A percentile compares a stretch with the other conserved stretches of the same genome.
Conservation (phyloP, 2,797 vertebrate species). For the Pangasius djambal region DNA sequence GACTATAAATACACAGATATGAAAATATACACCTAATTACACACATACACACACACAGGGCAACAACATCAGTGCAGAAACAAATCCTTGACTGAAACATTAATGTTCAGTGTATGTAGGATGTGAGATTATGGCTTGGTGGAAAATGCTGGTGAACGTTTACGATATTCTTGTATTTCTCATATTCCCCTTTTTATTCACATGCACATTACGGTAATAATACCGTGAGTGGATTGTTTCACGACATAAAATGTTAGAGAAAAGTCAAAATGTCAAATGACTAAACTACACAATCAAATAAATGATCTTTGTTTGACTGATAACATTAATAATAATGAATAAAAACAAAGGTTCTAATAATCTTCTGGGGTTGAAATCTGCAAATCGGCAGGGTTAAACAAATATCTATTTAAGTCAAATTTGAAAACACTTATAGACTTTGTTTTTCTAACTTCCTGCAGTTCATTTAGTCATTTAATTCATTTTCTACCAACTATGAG, state of each 20-base stretch:
- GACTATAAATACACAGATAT: neutral
- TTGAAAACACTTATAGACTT: neutral
- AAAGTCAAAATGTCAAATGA: neutral
- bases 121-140: neutral
- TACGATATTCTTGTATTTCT: neutral
- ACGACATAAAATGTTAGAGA: neutral
- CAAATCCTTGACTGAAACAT: neutral
- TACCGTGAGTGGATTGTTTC: neutral
- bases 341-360: neutral
- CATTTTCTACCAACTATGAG: neutral
- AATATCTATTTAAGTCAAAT: neutral
- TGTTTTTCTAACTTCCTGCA: neutral
- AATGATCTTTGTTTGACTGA: neutral
- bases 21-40: neutral
- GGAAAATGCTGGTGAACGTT: neutral
- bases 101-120: neutral
- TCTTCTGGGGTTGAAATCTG: too few relatives aligned
- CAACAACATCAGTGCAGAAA: neutral
- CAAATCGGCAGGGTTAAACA: neutral
- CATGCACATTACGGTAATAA: neutral
- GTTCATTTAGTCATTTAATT: neutral
- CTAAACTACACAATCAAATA: neutral
- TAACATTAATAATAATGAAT: neutral
- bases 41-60: neutral
- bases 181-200: neutral